These are phyloP conservation scores for Drosophila testacea DNA, from an alignment of 2,888 invertebrate genomes.

Conservation along the genomic window DNA sequence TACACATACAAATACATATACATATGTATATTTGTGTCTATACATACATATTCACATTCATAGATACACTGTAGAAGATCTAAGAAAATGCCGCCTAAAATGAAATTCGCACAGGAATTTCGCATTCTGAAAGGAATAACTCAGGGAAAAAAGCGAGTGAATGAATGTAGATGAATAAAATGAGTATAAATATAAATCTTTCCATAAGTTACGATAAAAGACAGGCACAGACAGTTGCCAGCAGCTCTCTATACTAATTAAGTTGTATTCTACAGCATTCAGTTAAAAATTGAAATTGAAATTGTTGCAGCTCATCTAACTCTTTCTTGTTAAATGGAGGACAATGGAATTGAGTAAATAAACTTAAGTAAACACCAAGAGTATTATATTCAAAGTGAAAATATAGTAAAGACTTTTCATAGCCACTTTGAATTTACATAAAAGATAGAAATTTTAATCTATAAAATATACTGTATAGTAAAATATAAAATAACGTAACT, in stretches of 20 bases:
- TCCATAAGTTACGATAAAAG: constrained; percentile 24
- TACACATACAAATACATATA: constrained; percentile 13
- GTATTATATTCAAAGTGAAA: too few species aligned
- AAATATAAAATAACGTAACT: too few species aligned
- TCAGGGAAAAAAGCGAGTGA: constrained; percentile 10
- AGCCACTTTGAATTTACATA: too few species aligned
- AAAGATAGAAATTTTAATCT: too few species aligned
- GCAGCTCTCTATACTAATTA: constrained; percentile 16
- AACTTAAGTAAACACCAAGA: not conserved
- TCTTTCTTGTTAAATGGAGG: too few species aligned
- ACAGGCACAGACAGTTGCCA: constrained; percentile 4
- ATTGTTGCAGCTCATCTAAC: not conserved
- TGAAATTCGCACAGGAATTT: constrained; percentile 41
- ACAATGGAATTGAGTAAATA: not conserved
- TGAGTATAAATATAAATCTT: constrained; percentile 25
- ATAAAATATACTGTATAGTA: too few species aligned
- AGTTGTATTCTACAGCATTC: constrained; percentile 7
- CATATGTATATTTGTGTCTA: not conserved
- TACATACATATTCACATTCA: constrained; percentile 16
- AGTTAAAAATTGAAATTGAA: not conserved
- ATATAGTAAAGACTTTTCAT: not conserved
- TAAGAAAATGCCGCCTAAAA: constrained; percentile 43
- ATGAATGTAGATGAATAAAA: constrained; percentile 20
- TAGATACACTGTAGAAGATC: constrained; percentile 24
- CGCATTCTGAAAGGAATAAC: constrained; percentile 28